Percentiles rank a stretch among this genome's conserved stretches.
These are phyloP conservation scores for Pseudomugil tenellus DNA, from an alignment of 2,797 vertebrate species.

Conservation along the genomic window DNA sequence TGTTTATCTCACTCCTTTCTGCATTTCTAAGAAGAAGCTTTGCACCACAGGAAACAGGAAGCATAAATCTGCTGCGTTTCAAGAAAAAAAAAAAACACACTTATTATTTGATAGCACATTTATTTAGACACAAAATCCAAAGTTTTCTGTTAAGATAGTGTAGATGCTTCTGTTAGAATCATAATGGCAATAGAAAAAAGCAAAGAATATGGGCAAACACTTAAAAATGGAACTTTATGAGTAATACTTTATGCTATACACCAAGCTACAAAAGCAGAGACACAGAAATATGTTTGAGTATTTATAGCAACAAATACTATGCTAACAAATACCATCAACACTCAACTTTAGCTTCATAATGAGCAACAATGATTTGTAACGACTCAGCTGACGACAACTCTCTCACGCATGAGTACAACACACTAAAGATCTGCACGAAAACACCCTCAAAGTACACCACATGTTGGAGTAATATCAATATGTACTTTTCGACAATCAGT, in stretches of 20 bases:
- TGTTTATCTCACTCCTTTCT: slow-evolving; percentile 1
- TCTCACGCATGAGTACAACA: slow-evolving; percentile 72
- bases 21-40: slow-evolving; percentile 22
- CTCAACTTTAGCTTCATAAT: slow-evolving; percentile 69
- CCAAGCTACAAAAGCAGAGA: slow-evolving; percentile 66
- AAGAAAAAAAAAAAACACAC: slow-evolving; percentile 39
- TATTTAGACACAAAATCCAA: slow-evolving; percentile 81
- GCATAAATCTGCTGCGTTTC: not conserved
- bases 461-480: slow-evolving; percentile 63
- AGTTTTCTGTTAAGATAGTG: slow-evolving; percentile 63
- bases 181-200: slow-evolving; percentile 31
- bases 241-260: slow-evolving; percentile 58
- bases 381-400: slow-evolving; percentile 49
- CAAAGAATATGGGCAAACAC: slow-evolving; percentile 26
- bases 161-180: slow-evolving; percentile 44
- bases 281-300: slow-evolving; percentile 57
- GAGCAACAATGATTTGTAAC: slow-evolving; percentile 63
- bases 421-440: slow-evolving; percentile 70
- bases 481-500: slow-evolving; percentile 63
- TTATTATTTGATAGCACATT: slow-evolving; percentile 62
- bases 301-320: slow-evolving; percentile 56
- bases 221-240: slow-evolving; percentile 45
- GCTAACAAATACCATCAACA: slow-evolving; percentile 62
- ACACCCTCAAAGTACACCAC: slow-evolving; percentile 70
- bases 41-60: not conserved